Percentiles rank a stretch among this genome's conserved stretches.
Evolutionary conservation across 2,113 vertebrate species (phyloP).

Genomic region (Panurus biarmicus): DNA sequence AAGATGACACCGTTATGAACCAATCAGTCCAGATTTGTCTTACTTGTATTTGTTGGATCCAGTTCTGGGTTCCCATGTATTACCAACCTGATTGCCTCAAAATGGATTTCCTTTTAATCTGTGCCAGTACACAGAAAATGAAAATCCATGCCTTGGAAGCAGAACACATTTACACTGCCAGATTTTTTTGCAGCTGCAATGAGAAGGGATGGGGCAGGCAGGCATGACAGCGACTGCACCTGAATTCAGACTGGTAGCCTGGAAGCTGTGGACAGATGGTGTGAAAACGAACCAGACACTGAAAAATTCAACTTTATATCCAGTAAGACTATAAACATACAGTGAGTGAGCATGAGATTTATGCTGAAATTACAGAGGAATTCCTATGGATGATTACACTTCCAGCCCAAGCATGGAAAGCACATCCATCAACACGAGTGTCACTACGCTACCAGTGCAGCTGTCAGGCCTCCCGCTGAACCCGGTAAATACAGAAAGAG

Average conservation of each 20-base stretch:
- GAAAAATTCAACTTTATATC: slow-evolving; percentile 14
- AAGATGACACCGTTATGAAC: not conserved
- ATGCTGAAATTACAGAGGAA: slow-evolving; percentile 44
- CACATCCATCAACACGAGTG: not conserved
- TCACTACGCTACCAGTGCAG: not conserved
- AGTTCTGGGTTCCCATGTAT: not conserved
- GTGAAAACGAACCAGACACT: slow-evolving; percentile 4
- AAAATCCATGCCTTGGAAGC: not conserved
- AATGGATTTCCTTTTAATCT: not conserved
- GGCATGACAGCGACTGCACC: not conserved
- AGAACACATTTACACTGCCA: not conserved
- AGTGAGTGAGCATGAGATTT: slow-evolving; percentile 24
- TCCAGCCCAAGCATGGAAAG: slow-evolving; percentile 21
- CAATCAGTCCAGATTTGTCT: not conserved
- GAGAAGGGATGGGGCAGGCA: not conserved
- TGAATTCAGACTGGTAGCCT: not conserved
- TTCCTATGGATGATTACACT: slow-evolving; percentile 43
- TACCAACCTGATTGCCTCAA: not conserved
- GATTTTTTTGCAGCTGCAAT: not conserved
- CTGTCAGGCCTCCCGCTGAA: not conserved
- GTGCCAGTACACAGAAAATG: not conserved
- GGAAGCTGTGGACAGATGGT: not conserved
- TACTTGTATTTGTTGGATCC: not conserved
- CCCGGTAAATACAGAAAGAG: not conserved
- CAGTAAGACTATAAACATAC: slow-evolving; percentile 2